Evolutionary conservation across 2,113 vertebrate genomes (phyloP).

Genomic region (Tenebrosternarchus preto): DNA sequence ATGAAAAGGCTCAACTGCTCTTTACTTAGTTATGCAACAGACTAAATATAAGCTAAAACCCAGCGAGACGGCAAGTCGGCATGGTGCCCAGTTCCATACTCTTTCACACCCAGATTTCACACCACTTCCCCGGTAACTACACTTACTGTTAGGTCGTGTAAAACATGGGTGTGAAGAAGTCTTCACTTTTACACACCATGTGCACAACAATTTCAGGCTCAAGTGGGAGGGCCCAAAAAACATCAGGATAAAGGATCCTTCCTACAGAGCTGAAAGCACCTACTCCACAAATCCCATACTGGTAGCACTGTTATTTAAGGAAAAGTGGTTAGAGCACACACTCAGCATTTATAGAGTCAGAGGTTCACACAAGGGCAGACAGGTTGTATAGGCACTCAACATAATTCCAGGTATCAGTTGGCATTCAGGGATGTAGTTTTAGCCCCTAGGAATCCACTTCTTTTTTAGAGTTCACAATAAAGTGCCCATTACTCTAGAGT

Average conservation of each 20-base stretch:
- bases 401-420: conserved; percentile 34
- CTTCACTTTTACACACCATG: background rate
- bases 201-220: background rate
- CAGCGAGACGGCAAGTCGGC: no score
- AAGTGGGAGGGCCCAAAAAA: background rate
- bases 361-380: background rate
- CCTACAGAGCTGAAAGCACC: background rate
- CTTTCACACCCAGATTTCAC: no score
- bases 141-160: background rate
- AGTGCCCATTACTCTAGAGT: conserved; percentile 13
- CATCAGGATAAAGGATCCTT: background rate
- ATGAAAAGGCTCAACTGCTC: no score
- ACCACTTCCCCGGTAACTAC: background rate
- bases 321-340: background rate
- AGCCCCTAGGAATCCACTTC: background rate
- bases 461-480: no score
- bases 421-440: conserved; percentile 11
- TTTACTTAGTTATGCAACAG: no score
- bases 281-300: background rate
- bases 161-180: no score
- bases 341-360: background rate
- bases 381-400: background rate
- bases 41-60: no score
- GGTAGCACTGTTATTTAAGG: background rate
- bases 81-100: no score